A percentile compares a stretch with the other conserved stretches of the same genome.
These are phyloP conservation scores for Acanthurus tractus DNA, from an alignment of 2,797 vertebrate species.

Conservation along the genomic window DNA sequence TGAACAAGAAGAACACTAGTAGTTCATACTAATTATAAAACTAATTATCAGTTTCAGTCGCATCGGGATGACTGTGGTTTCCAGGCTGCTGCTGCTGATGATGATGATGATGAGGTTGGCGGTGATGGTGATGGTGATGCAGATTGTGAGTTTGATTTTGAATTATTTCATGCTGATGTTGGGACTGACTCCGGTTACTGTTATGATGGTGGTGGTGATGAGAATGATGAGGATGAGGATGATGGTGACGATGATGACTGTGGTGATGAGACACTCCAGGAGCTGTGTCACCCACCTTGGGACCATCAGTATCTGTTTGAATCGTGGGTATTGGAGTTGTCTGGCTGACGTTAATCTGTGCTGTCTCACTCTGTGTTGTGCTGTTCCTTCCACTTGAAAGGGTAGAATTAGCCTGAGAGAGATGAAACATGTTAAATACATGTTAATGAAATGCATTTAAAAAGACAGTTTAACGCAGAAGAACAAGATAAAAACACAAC, in stretches of 20 bases:
- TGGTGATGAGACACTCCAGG: neutral
- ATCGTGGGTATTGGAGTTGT: conserved; percentile 27
- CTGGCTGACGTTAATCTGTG: neutral
- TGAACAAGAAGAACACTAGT: neutral
- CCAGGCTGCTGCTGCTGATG: conserved; percentile 2
- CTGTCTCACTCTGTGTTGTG: neutral
- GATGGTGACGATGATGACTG: neutral
- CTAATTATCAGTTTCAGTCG: neutral
- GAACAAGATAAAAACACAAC: neutral
- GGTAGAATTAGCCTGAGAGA: conserved; percentile 59
- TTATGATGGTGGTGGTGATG: neutral
- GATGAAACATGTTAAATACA: neutral
- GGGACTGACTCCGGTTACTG: neutral
- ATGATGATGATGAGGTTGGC: neutral
- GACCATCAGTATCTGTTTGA: neutral
- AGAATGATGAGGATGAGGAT: neutral
- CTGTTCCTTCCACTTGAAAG: conserved; percentile 1
- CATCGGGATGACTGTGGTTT: neutral
- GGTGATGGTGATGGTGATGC: conserved; percentile 7
- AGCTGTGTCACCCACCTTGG: neutral
- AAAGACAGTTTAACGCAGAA: neutral
- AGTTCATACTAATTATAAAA: neutral
- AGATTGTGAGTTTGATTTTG: neutral
- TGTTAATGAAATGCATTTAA: neutral
- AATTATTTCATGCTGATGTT: no score